phyloP scores from a whole-genome alignment of 2,888 invertebrate genomes.

The Melitaea athalia region DNA sequence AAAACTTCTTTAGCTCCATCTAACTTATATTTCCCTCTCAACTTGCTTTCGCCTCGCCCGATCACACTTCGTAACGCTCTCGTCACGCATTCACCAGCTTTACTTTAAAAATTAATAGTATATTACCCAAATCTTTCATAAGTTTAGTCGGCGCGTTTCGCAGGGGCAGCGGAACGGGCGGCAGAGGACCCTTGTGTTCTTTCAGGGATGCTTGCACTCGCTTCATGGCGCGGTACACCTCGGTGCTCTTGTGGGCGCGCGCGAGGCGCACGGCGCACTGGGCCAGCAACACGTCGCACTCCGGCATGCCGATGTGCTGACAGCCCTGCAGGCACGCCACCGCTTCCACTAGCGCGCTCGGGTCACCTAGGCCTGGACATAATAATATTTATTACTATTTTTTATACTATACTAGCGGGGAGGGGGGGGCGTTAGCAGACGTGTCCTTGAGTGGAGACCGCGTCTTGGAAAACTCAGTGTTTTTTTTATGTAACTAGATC shows the following conservation, averaged over 20 bases:
- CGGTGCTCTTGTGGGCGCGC: slow-evolving; percentile 88
- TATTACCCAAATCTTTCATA: slow-evolving; percentile 87
- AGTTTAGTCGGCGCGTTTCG: slow-evolving; percentile 91
- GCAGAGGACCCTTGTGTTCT: slow-evolving; percentile 86
- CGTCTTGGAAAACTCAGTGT: no score
- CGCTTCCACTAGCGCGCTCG: slow-evolving; percentile 84
- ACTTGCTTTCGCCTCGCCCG: no score
- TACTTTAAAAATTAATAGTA: not conserved
- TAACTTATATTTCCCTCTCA: no score
- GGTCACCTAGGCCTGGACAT: slow-evolving; percentile 84
- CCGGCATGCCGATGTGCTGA: slow-evolving; percentile 91
- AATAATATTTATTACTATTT: no score
- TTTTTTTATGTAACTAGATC: no score
- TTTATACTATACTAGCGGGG: no score
- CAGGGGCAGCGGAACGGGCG: slow-evolving; percentile 89
- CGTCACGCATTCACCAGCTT: no score
- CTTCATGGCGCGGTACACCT: slow-evolving; percentile 82
- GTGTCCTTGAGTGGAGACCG: no score
- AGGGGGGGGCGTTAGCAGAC: no score
- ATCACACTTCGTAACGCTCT: no score
- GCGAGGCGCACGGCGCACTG: slow-evolving; percentile 90
- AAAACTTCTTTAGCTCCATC: no score
- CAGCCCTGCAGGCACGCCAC: slow-evolving; percentile 90
- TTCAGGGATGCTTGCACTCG: slow-evolving; percentile 83
- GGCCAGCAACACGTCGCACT: slow-evolving; percentile 88